Base-by-base conservation (phyloP, 2,888 invertebrate species). In the Lordiphosa fenestrarum region DNA sequence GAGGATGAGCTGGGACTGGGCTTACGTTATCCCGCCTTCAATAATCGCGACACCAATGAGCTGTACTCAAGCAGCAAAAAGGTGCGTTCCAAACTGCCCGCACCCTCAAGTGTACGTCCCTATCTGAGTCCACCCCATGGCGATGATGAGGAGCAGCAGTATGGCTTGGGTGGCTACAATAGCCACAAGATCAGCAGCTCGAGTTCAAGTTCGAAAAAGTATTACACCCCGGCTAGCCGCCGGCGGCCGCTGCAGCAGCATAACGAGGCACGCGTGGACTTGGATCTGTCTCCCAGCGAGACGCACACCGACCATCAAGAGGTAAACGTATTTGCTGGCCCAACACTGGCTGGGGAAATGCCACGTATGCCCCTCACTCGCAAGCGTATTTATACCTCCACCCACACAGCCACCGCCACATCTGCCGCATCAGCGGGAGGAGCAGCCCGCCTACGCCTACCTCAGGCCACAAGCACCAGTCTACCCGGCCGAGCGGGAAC, bases 311-410 rank as follows among this genome's bases (percentile, higher is more conserved):
- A 86, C 55, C 86, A 86, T 56, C 86, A 86, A 85, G 89, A 88
- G 85, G 84, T 89, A 81, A 89, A 87, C 74, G 60, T 78, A 69
- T 84, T 74, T 75, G 62, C 62, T 42, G 84, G 84, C 59, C 66
- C 63, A 72, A 65, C 70, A 74, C 70, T 72, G 68, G 73, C 71
- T 71, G 72, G 72, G 61, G 86, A 80, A 54, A 72, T 72, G 68
- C 66, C 69, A 54, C 75, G 80, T 55, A 69, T 75, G 61, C 86
- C 77, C 46, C 85, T 83, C 81, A 89, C 84, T 80, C 88, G 84
- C 83, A 89, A 86, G 85, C 84, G 78, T 83, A 85, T 87, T 84
- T 86, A 86, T 88, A 85, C 87, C 73, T 87, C 86, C 73, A 78
- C 82, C 75, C 84, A 84, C 73, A 81, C 80, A 76, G 73, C 74